Percentiles rank a stretch among this genome's conserved stretches.
Conservation (phyloP, 2,888 invertebrate genomes). For the Axea sp. region DNA sequence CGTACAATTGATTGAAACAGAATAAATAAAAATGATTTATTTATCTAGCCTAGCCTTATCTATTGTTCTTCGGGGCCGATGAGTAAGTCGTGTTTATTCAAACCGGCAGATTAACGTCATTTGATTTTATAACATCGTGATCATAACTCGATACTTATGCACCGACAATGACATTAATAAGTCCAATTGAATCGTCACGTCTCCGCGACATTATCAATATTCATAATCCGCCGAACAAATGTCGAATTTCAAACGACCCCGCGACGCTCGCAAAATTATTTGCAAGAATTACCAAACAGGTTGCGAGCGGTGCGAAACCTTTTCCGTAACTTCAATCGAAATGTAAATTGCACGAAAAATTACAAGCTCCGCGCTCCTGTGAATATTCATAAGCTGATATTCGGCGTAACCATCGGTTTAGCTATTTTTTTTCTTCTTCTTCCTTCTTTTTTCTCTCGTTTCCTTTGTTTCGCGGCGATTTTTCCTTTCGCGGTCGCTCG, state of each 20-base stretch:
- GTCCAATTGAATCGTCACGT: constrained; percentile 31
- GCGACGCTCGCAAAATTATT: neutral
- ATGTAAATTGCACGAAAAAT: too few species aligned
- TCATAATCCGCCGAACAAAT: constrained; percentile 33
- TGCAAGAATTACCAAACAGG: neutral
- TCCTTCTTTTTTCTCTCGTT: neutral
- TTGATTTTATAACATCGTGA: constrained; percentile 42
- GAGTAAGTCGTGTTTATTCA: constrained; percentile 37
- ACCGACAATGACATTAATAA: constrained; percentile 41
- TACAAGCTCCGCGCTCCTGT: too few species aligned
- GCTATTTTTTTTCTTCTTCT: too few species aligned
- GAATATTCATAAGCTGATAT: too few species aligned
- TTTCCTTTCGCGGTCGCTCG: neutral
- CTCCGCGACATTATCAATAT: constrained; percentile 36
- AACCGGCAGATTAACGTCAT: constrained; percentile 37
- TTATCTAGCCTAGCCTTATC: constrained; percentile 28
- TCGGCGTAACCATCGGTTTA: too few species aligned
- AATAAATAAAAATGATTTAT: neutral
- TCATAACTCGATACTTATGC: constrained; percentile 40
- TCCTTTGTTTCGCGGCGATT: neutral
- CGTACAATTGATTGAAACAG: neutral
- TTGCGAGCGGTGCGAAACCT: too few species aligned
- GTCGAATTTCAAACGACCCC: constrained; percentile 21
- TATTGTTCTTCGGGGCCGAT: constrained; percentile 37
- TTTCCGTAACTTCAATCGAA: too few species aligned